Evolutionary conservation across 2,797 vertebrate species (phyloP).

Genomic region (Coilia nasus): DNA sequence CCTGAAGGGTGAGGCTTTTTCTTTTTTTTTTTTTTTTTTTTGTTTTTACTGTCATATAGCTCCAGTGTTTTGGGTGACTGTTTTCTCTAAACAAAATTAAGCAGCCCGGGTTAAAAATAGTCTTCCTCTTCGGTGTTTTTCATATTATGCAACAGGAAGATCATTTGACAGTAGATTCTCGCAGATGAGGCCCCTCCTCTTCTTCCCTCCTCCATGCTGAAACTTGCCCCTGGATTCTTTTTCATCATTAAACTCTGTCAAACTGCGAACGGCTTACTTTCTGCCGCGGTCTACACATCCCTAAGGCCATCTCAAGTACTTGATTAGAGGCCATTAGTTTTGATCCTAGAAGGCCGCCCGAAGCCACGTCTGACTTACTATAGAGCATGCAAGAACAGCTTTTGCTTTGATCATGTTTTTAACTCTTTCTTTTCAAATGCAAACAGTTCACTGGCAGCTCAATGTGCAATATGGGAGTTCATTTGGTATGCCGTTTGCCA

Average conservation of each 20-base stretch:
- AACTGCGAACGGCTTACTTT: background rate
- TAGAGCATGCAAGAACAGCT: constrained; percentile 50
- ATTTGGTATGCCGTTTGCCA: background rate
- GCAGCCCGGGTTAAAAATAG: background rate
- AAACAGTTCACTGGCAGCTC: background rate
- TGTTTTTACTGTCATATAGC: background rate
- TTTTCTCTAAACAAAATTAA: background rate
- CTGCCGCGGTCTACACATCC: background rate
- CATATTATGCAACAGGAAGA: background rate
- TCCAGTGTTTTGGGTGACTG: background rate
- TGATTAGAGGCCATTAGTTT: constrained; percentile 65
- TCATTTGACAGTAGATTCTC: background rate
- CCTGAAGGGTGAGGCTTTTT: background rate
- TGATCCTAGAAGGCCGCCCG: constrained; percentile 62
- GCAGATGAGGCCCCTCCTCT: background rate
- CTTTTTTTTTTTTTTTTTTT: background rate
- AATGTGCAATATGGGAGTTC: background rate
- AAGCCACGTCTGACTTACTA: constrained; percentile 53
- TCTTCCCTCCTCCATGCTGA: background rate
- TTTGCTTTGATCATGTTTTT: background rate
- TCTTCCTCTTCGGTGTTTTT: background rate
- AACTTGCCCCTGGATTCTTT: background rate
- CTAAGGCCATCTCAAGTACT: constrained; percentile 35
- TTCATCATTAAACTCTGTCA: constrained; percentile 4
- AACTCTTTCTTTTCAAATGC: background rate